Percentiles rank a stretch among this genome's conserved stretches.
Evolutionary conservation across 2,113 vertebrate species (phyloP).

Genomic region (Tiliqua scincoides): DNA sequence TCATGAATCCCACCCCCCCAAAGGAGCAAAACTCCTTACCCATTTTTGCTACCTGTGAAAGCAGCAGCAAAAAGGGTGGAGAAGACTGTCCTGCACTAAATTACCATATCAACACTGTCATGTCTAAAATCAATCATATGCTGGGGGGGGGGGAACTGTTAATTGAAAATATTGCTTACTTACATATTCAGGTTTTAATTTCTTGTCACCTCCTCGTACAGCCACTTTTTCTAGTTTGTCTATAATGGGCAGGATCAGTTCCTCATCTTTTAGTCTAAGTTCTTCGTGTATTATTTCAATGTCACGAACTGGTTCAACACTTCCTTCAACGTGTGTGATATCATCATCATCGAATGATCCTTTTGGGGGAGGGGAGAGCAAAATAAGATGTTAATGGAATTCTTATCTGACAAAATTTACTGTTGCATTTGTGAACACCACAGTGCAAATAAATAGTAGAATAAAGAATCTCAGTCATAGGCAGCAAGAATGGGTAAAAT

Average conservation of each 20-base stretch:
- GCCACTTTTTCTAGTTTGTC: conserved; percentile 96
- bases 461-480: background rate
- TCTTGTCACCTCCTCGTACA: conserved; percentile 91
- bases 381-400: conserved; percentile 47
- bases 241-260: conserved; percentile 88
- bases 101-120: background rate
- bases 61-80: no score
- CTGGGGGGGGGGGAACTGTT: background rate
- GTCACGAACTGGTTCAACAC: conserved; percentile 94
- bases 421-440: background rate
- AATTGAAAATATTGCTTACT: conserved; percentile 72
- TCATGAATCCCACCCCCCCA: no score
- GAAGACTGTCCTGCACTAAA: no score
- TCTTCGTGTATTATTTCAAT: conserved; percentile 94
- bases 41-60: no score
- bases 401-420: background rate
- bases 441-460: background rate
- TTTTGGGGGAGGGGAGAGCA: conserved; percentile 57
- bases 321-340: conserved; percentile 96
- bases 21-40: no score
- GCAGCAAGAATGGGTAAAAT: background rate
- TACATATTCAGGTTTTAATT: conserved; percentile 96
- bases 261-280: conserved; percentile 92
- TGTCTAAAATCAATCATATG: background rate
- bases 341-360: conserved; percentile 98